Percentiles rank a stretch among this genome's conserved stretches.
Evolutionary conservation across 2,797 vertebrate species (phyloP).

Genomic region (Rhynchotus rufescens): DNA sequence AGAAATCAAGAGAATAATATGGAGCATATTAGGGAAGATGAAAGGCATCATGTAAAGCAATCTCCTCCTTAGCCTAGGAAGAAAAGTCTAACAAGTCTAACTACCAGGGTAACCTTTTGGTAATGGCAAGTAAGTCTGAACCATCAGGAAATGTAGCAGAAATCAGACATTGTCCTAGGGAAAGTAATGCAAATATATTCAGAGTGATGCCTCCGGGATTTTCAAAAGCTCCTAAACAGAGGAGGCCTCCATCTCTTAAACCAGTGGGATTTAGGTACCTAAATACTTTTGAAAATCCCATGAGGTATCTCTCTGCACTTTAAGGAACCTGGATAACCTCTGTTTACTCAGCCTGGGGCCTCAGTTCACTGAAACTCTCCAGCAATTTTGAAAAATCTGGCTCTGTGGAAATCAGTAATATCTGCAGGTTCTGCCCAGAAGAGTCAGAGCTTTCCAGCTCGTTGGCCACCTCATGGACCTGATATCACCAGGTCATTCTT

Average conservation of each 20-base stretch:
- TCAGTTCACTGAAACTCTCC: fast-evolving
- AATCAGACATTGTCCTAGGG: neutral
- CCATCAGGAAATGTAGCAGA: slow-evolving; percentile 1
- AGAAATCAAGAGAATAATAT: slow-evolving; percentile 67
- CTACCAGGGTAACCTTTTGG: neutral
- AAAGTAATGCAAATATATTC: neutral
- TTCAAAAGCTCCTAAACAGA: neutral
- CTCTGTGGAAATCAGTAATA: neutral
- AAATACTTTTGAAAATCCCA: neutral
- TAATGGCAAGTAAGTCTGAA: neutral
- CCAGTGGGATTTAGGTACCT: neutral
- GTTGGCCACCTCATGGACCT: neutral
- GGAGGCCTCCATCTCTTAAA: fast-evolving
- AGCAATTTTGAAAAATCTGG: neutral
- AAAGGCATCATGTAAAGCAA: slow-evolving; percentile 57
- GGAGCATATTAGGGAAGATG: slow-evolving; percentile 62
- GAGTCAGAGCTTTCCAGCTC: neutral
- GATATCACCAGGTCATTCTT: fast-evolving
- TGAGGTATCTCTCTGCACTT: neutral
- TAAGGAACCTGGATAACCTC: neutral
- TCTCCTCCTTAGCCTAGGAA: slow-evolving; percentile 23
- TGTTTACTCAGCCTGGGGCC: neutral
- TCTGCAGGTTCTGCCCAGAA: neutral
- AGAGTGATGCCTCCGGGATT: neutral
- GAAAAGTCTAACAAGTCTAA: slow-evolving; percentile 44